phyloP scores from a whole-genome alignment of 2,113 vertebrate genomes.

The Ceyx melanurus region DNA sequence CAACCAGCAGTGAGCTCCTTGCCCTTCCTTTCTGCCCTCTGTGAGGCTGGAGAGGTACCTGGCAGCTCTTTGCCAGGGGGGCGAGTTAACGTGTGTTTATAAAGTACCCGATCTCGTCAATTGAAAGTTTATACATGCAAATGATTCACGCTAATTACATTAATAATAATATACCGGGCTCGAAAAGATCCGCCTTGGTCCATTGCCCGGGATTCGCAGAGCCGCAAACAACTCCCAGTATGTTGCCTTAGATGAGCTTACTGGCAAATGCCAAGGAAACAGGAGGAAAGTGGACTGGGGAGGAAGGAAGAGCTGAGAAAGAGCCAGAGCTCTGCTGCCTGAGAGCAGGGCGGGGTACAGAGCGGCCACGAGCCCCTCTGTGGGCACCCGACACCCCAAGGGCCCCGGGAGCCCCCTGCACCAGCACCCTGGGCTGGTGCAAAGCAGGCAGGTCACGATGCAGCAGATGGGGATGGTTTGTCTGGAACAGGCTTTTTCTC shows the following conservation, averaged over 20 bases:
- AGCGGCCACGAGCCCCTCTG: neutral
- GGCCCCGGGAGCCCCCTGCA: neutral
- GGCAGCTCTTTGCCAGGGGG: neutral
- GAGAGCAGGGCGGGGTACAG: neutral
- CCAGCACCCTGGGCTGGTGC: neutral
- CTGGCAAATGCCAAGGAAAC: slow-evolving; percentile 19
- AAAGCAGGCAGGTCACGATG: neutral
- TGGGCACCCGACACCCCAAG: fast-evolving
- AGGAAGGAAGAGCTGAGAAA: neutral
- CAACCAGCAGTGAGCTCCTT: neutral
- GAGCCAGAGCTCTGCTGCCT: neutral
- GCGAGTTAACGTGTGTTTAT: neutral
- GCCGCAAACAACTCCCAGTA: slow-evolving; percentile 44
- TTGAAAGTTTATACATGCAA: slow-evolving; percentile 49
- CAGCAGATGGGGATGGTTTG: neutral
- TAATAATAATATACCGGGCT: slow-evolving; percentile 47
- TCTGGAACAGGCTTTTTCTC: neutral
- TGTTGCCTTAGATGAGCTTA: neutral
- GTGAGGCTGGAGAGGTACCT: neutral
- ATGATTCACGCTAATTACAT: slow-evolving; percentile 53
- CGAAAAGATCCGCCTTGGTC: slow-evolving; percentile 29
- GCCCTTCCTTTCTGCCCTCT: neutral
- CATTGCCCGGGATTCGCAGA: slow-evolving; percentile 3
- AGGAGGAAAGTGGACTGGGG: neutral
- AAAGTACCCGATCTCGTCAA: slow-evolving; percentile 38